These are phyloP conservation scores for Zingel zingel DNA, from an alignment of 2,113 vertebrate genomes.

Conservation along the genomic window DNA sequence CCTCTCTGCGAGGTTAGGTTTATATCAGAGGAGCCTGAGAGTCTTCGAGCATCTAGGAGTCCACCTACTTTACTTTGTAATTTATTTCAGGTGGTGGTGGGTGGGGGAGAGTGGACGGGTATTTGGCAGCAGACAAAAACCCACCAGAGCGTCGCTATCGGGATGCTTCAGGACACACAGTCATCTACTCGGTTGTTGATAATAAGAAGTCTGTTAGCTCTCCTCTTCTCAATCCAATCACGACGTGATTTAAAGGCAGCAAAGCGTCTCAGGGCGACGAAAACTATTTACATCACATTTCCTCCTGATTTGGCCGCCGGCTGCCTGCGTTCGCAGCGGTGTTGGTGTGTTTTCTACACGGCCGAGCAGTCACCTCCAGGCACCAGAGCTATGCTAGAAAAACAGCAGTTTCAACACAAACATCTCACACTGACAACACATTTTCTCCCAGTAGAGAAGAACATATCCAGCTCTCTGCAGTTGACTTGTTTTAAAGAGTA, in stretches of 20 bases:
- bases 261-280: conserved; percentile 42
- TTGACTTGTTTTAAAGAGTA: neutral
- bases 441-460: neutral
- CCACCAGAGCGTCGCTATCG: conserved; percentile 62
- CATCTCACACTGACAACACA: conserved; percentile 20
- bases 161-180: conserved; percentile 58
- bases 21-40: conserved; percentile 25
- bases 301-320: neutral
- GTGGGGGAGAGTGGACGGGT: conserved; percentile 8
- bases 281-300: conserved; percentile 67
- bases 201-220: conserved; percentile 60
- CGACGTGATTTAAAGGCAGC: conserved; percentile 56
- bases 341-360: conserved; percentile 38
- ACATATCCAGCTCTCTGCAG: neutral
- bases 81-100: conserved; percentile 43
- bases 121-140: conserved; percentile 45
- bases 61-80: conserved; percentile 56
- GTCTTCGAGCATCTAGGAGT: conserved; percentile 25
- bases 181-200: conserved; percentile 37
- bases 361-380: conserved; percentile 47
- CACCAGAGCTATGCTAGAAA: conserved; percentile 21
- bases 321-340: neutral
- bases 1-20: conserved; percentile 23
- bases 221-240: conserved; percentile 61
- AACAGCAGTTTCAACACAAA: too few species aligned